Conservation (phyloP, 2,888 invertebrate genomes). For the Rhagonycha lutea region DNA sequence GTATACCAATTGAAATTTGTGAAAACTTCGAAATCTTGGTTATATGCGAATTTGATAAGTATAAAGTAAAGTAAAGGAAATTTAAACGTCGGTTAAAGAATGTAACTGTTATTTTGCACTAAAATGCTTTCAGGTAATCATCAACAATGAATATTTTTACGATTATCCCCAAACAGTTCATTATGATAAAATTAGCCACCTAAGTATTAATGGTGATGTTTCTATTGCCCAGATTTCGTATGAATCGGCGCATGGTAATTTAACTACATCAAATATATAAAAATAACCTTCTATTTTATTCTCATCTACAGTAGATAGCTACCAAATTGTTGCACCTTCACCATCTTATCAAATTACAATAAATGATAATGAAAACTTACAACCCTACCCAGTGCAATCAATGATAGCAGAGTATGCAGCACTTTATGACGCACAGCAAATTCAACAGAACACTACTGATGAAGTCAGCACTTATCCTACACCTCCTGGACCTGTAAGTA, state of each 20-base stretch:
- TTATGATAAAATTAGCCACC: slow-evolving; percentile 64
- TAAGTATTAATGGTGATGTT: slow-evolving; percentile 80
- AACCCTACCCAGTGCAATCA: no score
- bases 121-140: slow-evolving; percentile 64
- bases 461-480: no score
- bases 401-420: no score
- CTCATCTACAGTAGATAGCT: no score
- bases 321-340: no score
- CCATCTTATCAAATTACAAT: no score
- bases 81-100: no score
- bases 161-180: slow-evolving; percentile 78
- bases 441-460: neutral
- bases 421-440: neutral
- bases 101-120: neutral
- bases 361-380: no score
- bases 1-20: slow-evolving; percentile 63
- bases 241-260: slow-evolving; percentile 56
- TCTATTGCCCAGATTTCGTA: slow-evolving; percentile 67
- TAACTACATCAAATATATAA: no score
- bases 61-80: slow-evolving; percentile 36
- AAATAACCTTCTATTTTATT: no score
- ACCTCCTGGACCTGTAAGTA: no score
- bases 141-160: slow-evolving; percentile 79
- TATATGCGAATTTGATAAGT: slow-evolving; percentile 63
- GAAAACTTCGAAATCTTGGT: slow-evolving; percentile 74